These are phyloP conservation scores for Scomber colias DNA, from an alignment of 2,113 vertebrate genomes.

Conservation along the genomic window DNA sequence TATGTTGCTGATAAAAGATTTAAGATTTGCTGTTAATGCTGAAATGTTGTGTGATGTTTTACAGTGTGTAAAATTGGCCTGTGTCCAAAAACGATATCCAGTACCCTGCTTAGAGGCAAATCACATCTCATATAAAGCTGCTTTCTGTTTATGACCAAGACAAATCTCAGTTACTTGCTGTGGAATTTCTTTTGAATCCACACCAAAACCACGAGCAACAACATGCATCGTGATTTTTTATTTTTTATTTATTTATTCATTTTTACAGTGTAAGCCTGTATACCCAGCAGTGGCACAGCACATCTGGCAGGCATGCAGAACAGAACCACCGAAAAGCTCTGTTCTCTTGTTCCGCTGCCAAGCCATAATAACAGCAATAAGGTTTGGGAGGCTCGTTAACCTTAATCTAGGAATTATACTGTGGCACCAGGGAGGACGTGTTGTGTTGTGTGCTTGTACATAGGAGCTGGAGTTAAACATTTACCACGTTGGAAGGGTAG, in stretches of 20 bases:
- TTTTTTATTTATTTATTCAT: no score
- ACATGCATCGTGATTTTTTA: constrained; percentile 48
- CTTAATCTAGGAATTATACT: constrained; percentile 80
- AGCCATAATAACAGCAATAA: constrained; percentile 79
- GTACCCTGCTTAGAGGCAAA: constrained; percentile 33
- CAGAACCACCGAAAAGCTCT: constrained; percentile 66
- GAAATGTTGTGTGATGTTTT: neutral
- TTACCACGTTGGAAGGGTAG: constrained; percentile 27
- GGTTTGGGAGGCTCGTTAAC: constrained; percentile 75
- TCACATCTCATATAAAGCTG: constrained; percentile 32
- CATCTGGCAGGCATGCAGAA: constrained; percentile 58
- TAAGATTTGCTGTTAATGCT: neutral
- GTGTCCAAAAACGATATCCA: neutral
- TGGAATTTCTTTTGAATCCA: constrained; percentile 70
- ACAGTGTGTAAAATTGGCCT: neutral
- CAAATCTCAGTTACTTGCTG: constrained; percentile 62
- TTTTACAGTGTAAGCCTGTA: constrained; percentile 34
- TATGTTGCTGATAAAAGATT: neutral
- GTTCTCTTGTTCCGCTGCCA: constrained; percentile 72
- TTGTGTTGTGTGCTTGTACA: constrained; percentile 57
- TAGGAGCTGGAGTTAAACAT: constrained; percentile 46
- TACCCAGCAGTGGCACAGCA: constrained; percentile 51
- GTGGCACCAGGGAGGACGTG: constrained; percentile 68
- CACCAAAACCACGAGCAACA: constrained; percentile 63
- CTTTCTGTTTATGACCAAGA: constrained; percentile 55